Percentiles rank a stretch among this genome's conserved stretches.
Evolutionary conservation across 1,140 invertebrate genomes (phyloP).

Genomic region (honey bee (Apis mellifera)): Amel_HAv3.1 CM009931.2:24415501-24416000

Average conservation of each 20-base stretch:
- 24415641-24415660: constrained; percentile 26
- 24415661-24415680: not conserved
- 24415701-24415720: not conserved
- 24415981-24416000: not conserved
- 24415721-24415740: not conserved
- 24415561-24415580: not conserved
- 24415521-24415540: constrained; percentile 28
- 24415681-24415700: not conserved
- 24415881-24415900: constrained; percentile 15
- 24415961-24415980: constrained; percentile 1
- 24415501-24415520: not conserved
- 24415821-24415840: not conserved
- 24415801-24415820: not conserved
- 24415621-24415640: not conserved
- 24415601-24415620: not conserved
- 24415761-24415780: too few relatives aligned
- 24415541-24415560: not conserved
- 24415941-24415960: constrained; percentile 41
- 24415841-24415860: constrained; percentile 4
- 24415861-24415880: constrained; percentile 7
- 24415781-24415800: not conserved
- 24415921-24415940: constrained; percentile 15
- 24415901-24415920: constrained; percentile 34
- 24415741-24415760: too few relatives aligned
- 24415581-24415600: not conserved